Base-by-base conservation (phyloP, 2,888 invertebrate genomes). In the Agrochola circellaris region DNA sequence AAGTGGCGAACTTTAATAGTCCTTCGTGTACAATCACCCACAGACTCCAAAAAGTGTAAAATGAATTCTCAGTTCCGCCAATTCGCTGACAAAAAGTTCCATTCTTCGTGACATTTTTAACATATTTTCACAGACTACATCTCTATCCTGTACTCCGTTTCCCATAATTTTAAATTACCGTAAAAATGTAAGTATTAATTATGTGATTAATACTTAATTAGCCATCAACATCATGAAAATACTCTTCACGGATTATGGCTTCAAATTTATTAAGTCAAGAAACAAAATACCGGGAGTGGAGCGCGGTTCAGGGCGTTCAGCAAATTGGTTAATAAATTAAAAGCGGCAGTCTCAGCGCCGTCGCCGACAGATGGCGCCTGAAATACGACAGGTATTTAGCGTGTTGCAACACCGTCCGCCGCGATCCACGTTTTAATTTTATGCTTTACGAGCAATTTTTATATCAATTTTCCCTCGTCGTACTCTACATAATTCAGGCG, bases 341-440 rank as follows among this genome's bases (percentile, higher is more conserved):
- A 96, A 94, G 94, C 94, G 94, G 94, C 95, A 95, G 95, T 95
- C 95, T 96, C 95, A 92, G 92, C 91, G 93, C 95, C 94, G 96
- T 96, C 96, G 94, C 85, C 94, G 94, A 94, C 96, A 96, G 96
- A 95, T 96, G 96, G 95, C 95, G 96, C 92, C 83, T 96, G 95
- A 96, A 95, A 95, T 96, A 96, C 96, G 95, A 96, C 96, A 96
- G 96, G 96, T 96, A 96, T 96, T 96, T 96, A 96, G 95, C 95
- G 93, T 95, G 96, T 95, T 95, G 96, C 96, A 95, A 95, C 95
- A 96, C 93, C 94, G 95, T 93, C 93, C 92, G 92, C 93, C 92
- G 88, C 94, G 94, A 95, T 94, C 92, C 93, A 91, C 93, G 92
- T 94, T 96, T 96, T 96, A 96, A 96, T 96, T 96, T 96, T 95